These are phyloP conservation scores for Diaperis boleti DNA, from an alignment of 2,888 invertebrate genomes.

Conservation along the genomic window DNA sequence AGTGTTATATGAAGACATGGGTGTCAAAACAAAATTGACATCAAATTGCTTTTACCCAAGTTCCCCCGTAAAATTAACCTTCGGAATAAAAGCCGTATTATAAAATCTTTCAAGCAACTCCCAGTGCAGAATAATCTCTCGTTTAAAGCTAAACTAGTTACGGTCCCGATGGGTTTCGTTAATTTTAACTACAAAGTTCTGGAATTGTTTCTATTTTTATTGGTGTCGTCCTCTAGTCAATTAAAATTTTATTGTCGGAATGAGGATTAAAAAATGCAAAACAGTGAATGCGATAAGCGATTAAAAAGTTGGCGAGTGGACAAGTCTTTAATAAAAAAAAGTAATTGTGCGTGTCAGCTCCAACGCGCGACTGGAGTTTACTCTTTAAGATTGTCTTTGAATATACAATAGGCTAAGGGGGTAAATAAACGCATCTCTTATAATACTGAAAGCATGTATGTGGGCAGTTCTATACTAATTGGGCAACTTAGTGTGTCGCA, in stretches of 20 bases:
- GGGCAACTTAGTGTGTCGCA: too few species aligned
- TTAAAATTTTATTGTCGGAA: not conserved
- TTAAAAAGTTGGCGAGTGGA: too few species aligned
- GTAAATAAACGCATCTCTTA: too few species aligned
- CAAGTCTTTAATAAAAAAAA: too few species aligned
- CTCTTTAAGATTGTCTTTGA: too few species aligned
- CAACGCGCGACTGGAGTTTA: too few species aligned
- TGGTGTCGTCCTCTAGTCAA: not conserved
- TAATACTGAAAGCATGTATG: too few species aligned
- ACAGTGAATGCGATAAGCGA: not conserved
- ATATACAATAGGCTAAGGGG: too few species aligned
- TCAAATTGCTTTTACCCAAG: slow-evolving; percentile 12
- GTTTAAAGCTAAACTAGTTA: slow-evolving; percentile 20
- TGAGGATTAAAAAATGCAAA: not conserved
- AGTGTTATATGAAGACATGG: not conserved
- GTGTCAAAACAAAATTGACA: not conserved
- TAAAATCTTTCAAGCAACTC: not conserved
- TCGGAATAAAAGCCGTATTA: slow-evolving; percentile 9
- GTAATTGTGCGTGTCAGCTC: too few species aligned
- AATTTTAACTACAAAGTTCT: slow-evolving; percentile 1
- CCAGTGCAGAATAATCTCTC: slow-evolving; percentile 9
- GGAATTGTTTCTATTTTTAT: not conserved
- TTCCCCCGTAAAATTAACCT: slow-evolving; percentile 12
- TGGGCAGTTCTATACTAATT: too few species aligned
- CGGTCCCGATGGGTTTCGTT: slow-evolving; percentile 10